phyloP scores from a whole-genome alignment of 1,140 invertebrate species.

The Nixonia krombeini region DNA sequence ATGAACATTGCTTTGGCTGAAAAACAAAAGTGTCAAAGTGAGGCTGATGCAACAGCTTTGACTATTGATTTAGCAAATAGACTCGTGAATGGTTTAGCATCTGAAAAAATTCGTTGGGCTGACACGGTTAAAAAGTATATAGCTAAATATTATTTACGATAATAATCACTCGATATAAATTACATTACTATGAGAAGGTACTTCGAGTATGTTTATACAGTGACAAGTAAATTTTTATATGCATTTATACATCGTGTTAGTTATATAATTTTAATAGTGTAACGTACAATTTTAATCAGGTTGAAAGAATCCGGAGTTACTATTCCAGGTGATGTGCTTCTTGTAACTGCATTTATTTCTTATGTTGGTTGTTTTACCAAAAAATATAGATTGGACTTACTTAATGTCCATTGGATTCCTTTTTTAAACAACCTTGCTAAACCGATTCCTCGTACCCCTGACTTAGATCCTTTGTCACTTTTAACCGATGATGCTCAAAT shows the following conservation, averaged over 20 bases:
- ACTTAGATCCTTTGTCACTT: conserved; percentile 85
- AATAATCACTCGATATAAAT: background rate
- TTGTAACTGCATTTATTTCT: conserved; percentile 95
- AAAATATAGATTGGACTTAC: conserved; percentile 84
- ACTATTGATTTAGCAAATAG: conserved; percentile 94
- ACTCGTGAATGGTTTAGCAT: conserved; percentile 91
- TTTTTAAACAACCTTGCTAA: conserved; percentile 75
- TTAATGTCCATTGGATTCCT: conserved; percentile 87
- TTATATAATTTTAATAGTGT: background rate
- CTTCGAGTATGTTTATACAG: background rate
- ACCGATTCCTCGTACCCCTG: conserved; percentile 84
- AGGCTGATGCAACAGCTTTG: conserved; percentile 85
- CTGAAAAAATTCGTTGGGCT: conserved; percentile 90
- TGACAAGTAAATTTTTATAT: background rate
- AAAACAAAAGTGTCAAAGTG: conserved; percentile 89
- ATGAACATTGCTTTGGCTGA: conserved; percentile 89
- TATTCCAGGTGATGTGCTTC: conserved; percentile 89
- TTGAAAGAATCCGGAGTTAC: conserved; percentile 78
- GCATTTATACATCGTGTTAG: too few species aligned
- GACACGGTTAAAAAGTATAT: conserved; percentile 76
- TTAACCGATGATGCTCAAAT: conserved; percentile 93
- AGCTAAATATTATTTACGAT: background rate
- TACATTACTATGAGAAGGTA: background rate
- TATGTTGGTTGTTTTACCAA: conserved; percentile 96
- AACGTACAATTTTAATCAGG: conserved; percentile 53